Conservation (phyloP, 2,113 vertebrate genomes). For the Holacanthus passer region DNA sequence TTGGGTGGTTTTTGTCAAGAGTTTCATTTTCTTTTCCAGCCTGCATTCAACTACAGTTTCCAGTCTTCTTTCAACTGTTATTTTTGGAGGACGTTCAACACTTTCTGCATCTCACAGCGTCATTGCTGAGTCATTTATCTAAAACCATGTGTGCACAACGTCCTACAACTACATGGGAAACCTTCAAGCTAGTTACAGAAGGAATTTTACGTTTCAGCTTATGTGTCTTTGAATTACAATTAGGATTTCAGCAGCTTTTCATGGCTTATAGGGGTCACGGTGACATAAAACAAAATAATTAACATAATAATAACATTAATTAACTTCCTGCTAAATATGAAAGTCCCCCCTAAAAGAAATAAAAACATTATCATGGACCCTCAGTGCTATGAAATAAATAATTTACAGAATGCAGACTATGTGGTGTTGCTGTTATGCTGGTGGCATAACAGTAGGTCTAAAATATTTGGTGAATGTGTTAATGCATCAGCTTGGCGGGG, state of each 20-base stretch:
- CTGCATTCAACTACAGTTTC: constrained; percentile 32
- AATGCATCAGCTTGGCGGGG: constrained; percentile 2
- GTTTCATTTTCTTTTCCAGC: background rate
- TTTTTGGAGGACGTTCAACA: constrained; percentile 33
- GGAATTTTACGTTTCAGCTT: no score
- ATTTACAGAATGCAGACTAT: background rate
- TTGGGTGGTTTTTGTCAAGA: background rate
- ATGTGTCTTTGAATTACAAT: background rate
- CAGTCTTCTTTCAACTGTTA: constrained; percentile 24
- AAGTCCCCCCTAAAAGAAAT: no score
- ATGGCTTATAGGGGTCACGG: background rate
- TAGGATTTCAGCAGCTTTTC: background rate
- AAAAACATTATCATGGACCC: background rate
- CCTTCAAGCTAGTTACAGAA: background rate
- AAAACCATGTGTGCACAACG: background rate
- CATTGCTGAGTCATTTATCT: background rate
- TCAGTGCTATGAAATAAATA: no score
- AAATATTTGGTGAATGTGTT: background rate
- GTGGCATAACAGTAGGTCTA: background rate
- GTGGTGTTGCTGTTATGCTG: background rate
- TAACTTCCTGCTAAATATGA: background rate
- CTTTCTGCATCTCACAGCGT: background rate
- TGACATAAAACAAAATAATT: background rate
- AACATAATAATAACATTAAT: background rate
- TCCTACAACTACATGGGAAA: background rate